Conservation (phyloP, 2,888 invertebrate species). For the Tetropium fuscum region DNA sequence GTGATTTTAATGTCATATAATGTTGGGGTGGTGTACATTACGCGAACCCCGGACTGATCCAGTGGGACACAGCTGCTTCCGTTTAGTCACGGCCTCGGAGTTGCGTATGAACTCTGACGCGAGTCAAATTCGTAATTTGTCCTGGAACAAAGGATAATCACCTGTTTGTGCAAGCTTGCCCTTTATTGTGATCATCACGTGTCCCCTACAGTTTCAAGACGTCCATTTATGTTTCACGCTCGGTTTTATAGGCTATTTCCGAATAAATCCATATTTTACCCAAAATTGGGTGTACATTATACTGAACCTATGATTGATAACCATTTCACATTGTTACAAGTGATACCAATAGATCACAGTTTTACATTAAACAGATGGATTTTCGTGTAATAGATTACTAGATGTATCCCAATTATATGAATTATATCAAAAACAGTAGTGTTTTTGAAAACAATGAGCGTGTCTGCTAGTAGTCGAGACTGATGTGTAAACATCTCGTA, state of each 20-base stretch:
- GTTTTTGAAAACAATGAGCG: no score
- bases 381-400: no score
- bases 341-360: no score
- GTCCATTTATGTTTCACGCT: slow-evolving; percentile 48
- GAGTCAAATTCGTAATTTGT: slow-evolving; percentile 62
- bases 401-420: no score
- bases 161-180: slow-evolving; percentile 58
- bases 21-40: slow-evolving; percentile 38
- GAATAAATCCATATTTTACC: slow-evolving; percentile 33
- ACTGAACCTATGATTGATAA: slow-evolving; percentile 2
- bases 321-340: no score
- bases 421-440: no score
- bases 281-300: slow-evolving; percentile 24
- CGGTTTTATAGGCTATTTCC: slow-evolving; percentile 49
- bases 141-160: slow-evolving; percentile 61
- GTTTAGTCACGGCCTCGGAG: slow-evolving; percentile 59
- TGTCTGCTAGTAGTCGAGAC: no score
- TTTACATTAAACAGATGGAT: no score
- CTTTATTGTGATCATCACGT: slow-evolving; percentile 48
- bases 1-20: slow-evolving; percentile 38
- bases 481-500: no score
- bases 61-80: slow-evolving; percentile 56
- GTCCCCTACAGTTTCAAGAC: slow-evolving; percentile 41
- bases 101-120: slow-evolving; percentile 57
- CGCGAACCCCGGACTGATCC: slow-evolving; percentile 16